Percentiles rank a stretch among this genome's conserved stretches.
These are phyloP conservation scores for Cephus sareptanus DNA, from an alignment of 2,888 invertebrate species.

Conservation along the genomic window DNA sequence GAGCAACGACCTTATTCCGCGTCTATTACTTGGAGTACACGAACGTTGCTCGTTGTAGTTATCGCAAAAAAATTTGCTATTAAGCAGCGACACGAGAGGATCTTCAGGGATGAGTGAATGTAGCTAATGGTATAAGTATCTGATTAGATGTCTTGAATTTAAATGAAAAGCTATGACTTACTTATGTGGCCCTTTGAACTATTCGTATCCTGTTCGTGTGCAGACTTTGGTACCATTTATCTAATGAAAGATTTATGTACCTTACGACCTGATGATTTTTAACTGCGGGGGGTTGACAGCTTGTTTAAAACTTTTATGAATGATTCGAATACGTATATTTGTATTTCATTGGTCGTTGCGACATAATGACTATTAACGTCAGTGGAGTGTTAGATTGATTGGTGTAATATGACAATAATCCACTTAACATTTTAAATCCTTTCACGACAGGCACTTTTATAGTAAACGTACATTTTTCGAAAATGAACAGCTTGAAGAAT, in stretches of 20 bases:
- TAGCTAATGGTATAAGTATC: neutral
- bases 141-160: neutral
- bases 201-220: neutral
- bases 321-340: neutral
- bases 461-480: neutral
- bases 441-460: neutral
- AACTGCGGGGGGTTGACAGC: neutral
- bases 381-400: neutral
- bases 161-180: neutral
- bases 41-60: neutral
- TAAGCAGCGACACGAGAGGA: neutral
- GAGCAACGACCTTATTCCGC: conserved; percentile 1
- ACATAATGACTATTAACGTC: neutral
- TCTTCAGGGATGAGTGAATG: neutral
- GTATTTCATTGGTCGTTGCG: neutral
- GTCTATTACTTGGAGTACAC: conserved; percentile 25
- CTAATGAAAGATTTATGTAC: neutral
- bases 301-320: neutral
- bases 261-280: neutral
- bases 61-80: neutral
- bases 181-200: neutral
- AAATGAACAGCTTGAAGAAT: neutral
- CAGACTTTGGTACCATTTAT: neutral
- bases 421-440: neutral
- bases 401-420: neutral